Conservation (phyloP, 2,113 vertebrate genomes). For the Crypturellus undulatus region DNA sequence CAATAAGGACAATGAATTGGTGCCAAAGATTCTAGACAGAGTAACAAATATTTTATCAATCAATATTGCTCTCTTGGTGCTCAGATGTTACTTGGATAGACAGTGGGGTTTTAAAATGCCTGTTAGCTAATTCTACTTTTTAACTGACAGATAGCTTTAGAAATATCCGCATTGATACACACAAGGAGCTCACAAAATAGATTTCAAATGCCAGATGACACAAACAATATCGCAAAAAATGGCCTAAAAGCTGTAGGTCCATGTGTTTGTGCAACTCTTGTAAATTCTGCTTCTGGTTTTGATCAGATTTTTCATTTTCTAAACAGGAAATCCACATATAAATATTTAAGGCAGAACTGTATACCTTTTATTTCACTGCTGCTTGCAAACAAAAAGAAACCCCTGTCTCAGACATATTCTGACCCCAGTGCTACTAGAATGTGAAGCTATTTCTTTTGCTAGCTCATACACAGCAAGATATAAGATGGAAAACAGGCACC, state of each 20-base stretch:
- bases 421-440: neutral
- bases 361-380: neutral
- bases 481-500: neutral
- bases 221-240: neutral
- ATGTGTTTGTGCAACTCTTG: neutral
- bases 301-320: neutral
- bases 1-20: neutral
- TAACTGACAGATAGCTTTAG: neutral
- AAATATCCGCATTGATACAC: neutral
- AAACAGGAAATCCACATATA: neutral
- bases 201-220: neutral
- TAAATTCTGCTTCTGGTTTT: neutral
- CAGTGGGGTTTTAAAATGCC: neutral
- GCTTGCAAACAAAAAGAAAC: neutral
- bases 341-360: neutral
- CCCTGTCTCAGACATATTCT: neutral
- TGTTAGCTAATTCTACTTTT: neutral
- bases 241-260: neutral
- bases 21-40: conserved; percentile 30
- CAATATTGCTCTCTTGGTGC: neutral
- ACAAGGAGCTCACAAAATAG: neutral
- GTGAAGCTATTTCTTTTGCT: neutral
- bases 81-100: conserved; percentile 9
- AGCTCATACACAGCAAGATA: neutral
- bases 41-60: conserved; percentile 54